These are phyloP conservation scores for Limenitis camilla DNA, from an alignment of 2,888 invertebrate species.

Conservation along the genomic window DNA sequence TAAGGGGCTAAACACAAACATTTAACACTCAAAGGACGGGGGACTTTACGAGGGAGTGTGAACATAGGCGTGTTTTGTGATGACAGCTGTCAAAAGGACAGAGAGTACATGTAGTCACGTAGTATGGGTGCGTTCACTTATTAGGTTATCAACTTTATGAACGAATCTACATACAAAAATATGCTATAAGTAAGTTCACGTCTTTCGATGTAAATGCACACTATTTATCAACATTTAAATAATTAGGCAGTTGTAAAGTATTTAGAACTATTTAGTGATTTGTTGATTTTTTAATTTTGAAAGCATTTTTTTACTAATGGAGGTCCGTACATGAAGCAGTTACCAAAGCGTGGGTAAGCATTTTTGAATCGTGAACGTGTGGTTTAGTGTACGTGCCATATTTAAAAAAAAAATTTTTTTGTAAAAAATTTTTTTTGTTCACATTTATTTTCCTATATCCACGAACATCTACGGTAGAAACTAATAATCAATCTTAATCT, in stretches of 20 bases:
- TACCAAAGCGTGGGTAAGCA: constrained; percentile 34
- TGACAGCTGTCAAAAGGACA: too few species aligned
- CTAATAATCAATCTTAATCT: too few species aligned
- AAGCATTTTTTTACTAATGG: constrained; percentile 13
- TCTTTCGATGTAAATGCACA: constrained; percentile 59
- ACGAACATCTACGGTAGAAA: too few species aligned
- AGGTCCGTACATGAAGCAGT: constrained; percentile 26
- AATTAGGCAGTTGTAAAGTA: constrained; percentile 40
- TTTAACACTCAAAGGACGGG: too few species aligned
- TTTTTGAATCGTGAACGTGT: constrained; percentile 18
- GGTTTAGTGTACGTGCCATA: constrained; percentile 35
- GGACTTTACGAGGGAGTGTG: too few species aligned
- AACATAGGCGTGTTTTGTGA: too few species aligned
- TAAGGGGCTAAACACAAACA: too few species aligned
- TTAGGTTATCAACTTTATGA: neutral
- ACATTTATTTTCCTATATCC: neutral
- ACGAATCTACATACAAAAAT: constrained; percentile 17
- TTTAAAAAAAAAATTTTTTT: constrained; percentile 13
- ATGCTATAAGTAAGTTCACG: constrained; percentile 25
- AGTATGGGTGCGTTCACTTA: too few species aligned
- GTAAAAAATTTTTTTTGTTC: constrained; percentile 1
- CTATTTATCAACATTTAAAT: constrained; percentile 53
- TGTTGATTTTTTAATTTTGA: constrained; percentile 17
- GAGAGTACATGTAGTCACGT: too few species aligned
- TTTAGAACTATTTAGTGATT: constrained; percentile 32